These are phyloP conservation scores for Trachops cirrhosus DNA, from an alignment of 2,797 vertebrate species.

Conservation along the genomic window DNA sequence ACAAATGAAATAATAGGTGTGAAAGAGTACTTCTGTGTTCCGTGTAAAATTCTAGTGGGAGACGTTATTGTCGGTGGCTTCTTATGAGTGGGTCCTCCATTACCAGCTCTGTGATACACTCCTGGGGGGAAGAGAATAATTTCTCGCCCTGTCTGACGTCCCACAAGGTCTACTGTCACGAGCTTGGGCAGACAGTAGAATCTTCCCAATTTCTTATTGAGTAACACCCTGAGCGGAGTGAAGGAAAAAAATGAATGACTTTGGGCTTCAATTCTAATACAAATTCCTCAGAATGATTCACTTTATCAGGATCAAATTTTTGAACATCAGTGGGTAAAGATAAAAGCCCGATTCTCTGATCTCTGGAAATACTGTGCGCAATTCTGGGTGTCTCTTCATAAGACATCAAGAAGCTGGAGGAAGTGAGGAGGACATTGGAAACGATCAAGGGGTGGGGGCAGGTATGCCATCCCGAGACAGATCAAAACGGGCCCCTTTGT, in stretches of 20 bases:
- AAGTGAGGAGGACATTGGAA: conserved; percentile 49
- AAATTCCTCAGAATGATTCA: conserved; percentile 42
- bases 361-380: conserved; percentile 55
- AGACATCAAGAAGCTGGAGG: conserved; percentile 56
- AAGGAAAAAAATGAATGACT: conserved; percentile 26
- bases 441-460: conserved; percentile 67
- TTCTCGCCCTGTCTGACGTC: neutral
- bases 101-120: neutral
- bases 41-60: neutral
- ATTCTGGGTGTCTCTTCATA: conserved; percentile 59
- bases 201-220: neutral
- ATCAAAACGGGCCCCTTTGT: conserved; percentile 75
- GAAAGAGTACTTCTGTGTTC: neutral
- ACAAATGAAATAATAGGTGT: neutral
- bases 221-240: neutral
- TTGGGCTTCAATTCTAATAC: conserved; percentile 35
- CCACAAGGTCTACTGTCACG: neutral
- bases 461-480: conserved; percentile 46
- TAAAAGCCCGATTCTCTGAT: conserved; percentile 70
- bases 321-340: conserved; percentile 68
- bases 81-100: neutral
- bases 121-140: neutral
- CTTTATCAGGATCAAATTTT: conserved; percentile 61
- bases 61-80: neutral
- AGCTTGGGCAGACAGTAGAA: neutral